A percentile compares a stretch with the other conserved stretches of the same genome.
Conservation (phyloP, 2,797 vertebrate genomes). For the Petrocephalus sullivani region DNA sequence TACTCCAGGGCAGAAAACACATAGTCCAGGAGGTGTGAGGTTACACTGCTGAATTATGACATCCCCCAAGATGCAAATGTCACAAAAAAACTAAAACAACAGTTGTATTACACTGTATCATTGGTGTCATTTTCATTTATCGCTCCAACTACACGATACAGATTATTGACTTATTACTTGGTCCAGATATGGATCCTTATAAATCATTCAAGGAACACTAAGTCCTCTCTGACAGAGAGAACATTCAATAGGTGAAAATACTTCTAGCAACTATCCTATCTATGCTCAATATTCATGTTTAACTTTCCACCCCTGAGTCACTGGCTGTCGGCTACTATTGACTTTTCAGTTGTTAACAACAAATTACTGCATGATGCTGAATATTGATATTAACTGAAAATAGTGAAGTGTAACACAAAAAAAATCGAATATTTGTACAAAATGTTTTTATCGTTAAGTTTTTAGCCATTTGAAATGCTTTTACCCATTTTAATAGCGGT, state of each 20-base stretch:
- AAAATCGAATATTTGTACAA: not conserved
- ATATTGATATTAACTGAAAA: not conserved
- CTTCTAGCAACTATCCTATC: not conserved
- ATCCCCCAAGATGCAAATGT: not conserved
- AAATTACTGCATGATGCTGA: not conserved
- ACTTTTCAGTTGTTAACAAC: not conserved
- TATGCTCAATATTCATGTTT: slow-evolving; percentile 4
- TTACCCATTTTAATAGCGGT: not conserved
- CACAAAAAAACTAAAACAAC: not conserved
- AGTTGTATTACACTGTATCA: too few species aligned
- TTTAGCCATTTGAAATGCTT: not conserved
- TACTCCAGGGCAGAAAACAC: not conserved
- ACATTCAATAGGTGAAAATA: not conserved
- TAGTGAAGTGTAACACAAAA: not conserved
- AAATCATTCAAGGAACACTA: not conserved
- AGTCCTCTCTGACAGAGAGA: not conserved
- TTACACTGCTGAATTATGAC: not conserved
- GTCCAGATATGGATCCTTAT: not conserved
- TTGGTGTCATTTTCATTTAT: not conserved
- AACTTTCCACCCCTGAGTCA: not conserved
- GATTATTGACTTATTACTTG: not conserved
- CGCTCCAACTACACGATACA: not conserved
- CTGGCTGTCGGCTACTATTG: not conserved
- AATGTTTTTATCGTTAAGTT: not conserved
- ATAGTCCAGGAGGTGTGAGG: not conserved